phyloP scores from a whole-genome alignment of 1,140 invertebrate species.

The Meloidogyne floridensis region DNA sequence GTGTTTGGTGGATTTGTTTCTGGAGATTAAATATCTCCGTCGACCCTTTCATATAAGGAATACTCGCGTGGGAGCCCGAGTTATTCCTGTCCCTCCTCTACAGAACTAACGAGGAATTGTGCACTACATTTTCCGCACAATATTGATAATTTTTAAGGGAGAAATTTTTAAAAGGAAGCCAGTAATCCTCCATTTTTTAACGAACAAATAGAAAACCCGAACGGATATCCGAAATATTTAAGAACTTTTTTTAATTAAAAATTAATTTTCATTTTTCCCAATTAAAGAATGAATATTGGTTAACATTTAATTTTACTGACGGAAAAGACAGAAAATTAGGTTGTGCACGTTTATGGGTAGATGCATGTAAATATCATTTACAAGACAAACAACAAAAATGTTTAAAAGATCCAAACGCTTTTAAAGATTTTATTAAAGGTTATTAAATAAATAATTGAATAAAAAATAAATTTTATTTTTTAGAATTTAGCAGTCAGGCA shows the following conservation, averaged over 20 bases:
- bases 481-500: constrained; percentile 62
- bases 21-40: too few relatives aligned
- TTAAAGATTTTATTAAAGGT: constrained; percentile 45
- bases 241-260: not conserved
- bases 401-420: constrained; percentile 63
- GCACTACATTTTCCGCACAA: too few relatives aligned
- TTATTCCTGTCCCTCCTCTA: too few relatives aligned
- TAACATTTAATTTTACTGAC: constrained; percentile 66
- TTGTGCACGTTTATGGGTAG: constrained; percentile 63
- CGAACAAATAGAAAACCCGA: too few relatives aligned
- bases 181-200: too few relatives aligned
- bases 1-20: too few relatives aligned
- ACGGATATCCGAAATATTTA: not conserved
- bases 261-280: not conserved
- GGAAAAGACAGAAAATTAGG: constrained; percentile 56
- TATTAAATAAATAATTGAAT: not conserved
- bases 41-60: too few relatives aligned
- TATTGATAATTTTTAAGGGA: too few relatives aligned
- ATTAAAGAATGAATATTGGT: constrained; percentile 64
- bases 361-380: constrained; percentile 58
- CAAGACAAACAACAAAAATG: constrained; percentile 64
- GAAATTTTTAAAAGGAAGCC: too few relatives aligned
- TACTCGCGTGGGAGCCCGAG: too few relatives aligned
- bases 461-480: constrained; percentile 45
- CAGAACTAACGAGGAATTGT: too few relatives aligned